Evolutionary conservation across 2,113 vertebrate species (phyloP), one percentile per base, ranked within the genome.

Genomic region (Rhadina sibilatrix): DNA sequence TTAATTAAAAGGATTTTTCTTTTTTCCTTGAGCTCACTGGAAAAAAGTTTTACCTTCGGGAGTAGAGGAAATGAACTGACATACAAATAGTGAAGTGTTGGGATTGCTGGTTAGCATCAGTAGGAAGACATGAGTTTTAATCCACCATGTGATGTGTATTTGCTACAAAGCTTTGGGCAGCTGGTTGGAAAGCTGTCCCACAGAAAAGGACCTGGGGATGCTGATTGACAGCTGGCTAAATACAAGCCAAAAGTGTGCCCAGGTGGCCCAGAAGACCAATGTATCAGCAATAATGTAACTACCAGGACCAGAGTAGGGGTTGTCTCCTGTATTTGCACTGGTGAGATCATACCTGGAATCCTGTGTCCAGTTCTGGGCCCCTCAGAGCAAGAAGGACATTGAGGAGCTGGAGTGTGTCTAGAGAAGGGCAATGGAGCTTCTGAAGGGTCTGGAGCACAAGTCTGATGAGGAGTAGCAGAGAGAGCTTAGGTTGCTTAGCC

Each of bases 351-450:
- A 33, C 27, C 25, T 65, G 1, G 23, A 50, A 27, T 33, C 6
- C 37, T 33, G 15, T 24, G 12, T 20, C 8, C 52, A 37, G 3
- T 37, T 72, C 15, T 72, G 44, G 15, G 9, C 4, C 6, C 4
- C 27, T 44, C 38, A 37, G 33, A 5, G 5, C 22, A 28, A 65
- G 16, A 30, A n/a, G 19, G 50, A 20, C 44, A 33, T 9, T 5
- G 35, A 65, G 15, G 19, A 1, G 22, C 18, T 44, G 59, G 27
- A 31, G 18, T 0, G 0, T 2, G 8, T 42, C 31, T 35, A 37
- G 42, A 49, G 16, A 17, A 49, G 31, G 24, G 4, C 23, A 64
- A 1, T 0, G 0, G 31, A 35, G 31, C 21, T 56, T 42, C 14
- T 3, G 42, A 64, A 10, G 24, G 31, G 8, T 64, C 50, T 33